phyloP scores from a whole-genome alignment of 2,888 invertebrate species.

The Craniophora ligustri region DNA sequence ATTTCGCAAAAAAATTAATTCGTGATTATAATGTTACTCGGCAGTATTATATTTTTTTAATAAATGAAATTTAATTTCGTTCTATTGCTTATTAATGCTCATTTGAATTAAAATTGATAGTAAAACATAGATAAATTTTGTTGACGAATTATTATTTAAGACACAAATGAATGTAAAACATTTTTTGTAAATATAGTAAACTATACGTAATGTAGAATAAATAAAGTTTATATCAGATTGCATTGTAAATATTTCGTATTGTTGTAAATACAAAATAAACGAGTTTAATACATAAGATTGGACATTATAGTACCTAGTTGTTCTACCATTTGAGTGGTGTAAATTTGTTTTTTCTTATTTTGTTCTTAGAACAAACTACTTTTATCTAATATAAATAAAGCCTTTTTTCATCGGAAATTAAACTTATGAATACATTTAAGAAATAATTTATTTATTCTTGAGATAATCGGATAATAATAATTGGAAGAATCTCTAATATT shows the following conservation, averaged over 20 bases:
- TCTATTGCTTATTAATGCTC: conserved; percentile 19
- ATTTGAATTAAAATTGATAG: conserved; percentile 12
- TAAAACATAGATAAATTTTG: conserved; percentile 18
- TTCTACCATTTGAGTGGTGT: conserved; percentile 76
- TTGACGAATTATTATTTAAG: conserved; percentile 46
- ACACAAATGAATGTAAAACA: conserved; percentile 52
- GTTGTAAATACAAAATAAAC: conserved; percentile 76
- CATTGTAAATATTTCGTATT: conserved; percentile 82
- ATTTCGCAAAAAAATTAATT: conserved; percentile 41
- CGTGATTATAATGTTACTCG: conserved; percentile 36
- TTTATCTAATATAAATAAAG: conserved; percentile 32
- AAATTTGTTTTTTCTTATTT: conserved; percentile 68
- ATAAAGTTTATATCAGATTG: conserved; percentile 76
- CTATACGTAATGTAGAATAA: conserved; percentile 59
- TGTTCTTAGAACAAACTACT: conserved; percentile 83
- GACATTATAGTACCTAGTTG: conserved; percentile 58
- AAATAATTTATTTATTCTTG: background rate
- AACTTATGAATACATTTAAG: background rate
- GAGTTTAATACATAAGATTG: conserved; percentile 58
- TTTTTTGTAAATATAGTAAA: conserved; percentile 58
- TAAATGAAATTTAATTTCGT: conserved; percentile 42
- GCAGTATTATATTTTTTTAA: conserved; percentile 44
- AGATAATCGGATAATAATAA: no score
- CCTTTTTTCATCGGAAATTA: conserved; percentile 39
- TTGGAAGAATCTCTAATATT: background rate